A percentile compares a stretch with the other conserved stretches of the same genome.
phyloP scores from a whole-genome alignment of 1,140 invertebrate genomes.

The Drosophila ironensis region DNA sequence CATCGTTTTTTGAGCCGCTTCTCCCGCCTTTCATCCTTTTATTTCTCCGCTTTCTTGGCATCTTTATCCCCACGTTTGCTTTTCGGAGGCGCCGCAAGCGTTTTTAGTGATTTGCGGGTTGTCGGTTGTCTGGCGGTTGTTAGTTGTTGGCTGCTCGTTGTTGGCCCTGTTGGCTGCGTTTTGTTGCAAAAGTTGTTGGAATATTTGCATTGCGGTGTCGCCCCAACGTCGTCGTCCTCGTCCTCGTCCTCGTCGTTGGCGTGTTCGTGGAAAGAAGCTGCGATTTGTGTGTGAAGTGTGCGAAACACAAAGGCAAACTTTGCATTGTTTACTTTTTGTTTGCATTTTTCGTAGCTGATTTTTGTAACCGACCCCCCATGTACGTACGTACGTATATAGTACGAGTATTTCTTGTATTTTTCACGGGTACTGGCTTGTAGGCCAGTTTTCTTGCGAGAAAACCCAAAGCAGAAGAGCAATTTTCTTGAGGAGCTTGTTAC shows the following conservation, averaged over 20 bases:
- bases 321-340: constrained; percentile 69
- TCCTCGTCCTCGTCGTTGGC: too few species aligned
- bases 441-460: too few species aligned
- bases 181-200: constrained; percentile 35
- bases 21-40: background rate
- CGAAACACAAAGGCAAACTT: constrained; percentile 39
- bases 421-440: too few species aligned
- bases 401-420: constrained; percentile 18
- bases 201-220: constrained; percentile 74
- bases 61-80: constrained; percentile 35
- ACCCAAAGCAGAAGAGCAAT: too few species aligned
- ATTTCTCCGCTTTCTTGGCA: background rate
- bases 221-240: constrained; percentile 28
- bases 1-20: background rate
- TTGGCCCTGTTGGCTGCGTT: constrained; percentile 15
- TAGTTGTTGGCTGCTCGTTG: background rate
- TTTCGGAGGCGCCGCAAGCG: constrained; percentile 53
- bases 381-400: too few species aligned
- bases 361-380: too few species aligned
- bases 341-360: constrained; percentile 11
- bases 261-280: too few species aligned
- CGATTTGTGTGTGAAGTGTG: constrained; percentile 55
- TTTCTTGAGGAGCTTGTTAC: too few species aligned
- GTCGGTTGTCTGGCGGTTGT: background rate
- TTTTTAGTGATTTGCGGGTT: constrained; percentile 18